These are phyloP conservation scores for Dreissena rostriformis DNA, from an alignment of 1,140 invertebrate species.

Conservation along the genomic window DNA sequence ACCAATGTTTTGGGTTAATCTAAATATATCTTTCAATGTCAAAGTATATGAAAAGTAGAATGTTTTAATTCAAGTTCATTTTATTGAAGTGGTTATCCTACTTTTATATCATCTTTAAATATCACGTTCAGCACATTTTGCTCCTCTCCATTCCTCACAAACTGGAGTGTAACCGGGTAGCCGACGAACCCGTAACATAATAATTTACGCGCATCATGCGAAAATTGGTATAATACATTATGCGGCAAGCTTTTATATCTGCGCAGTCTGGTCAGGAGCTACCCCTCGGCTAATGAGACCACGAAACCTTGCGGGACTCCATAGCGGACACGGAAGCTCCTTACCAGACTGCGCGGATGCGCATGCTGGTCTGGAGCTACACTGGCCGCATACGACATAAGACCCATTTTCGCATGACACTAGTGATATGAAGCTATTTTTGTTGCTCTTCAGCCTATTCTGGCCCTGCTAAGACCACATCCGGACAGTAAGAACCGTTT, in stretches of 20 bases:
- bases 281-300: neutral
- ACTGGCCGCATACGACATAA: neutral
- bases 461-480: slow-evolving; percentile 92
- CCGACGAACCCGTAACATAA: too few species aligned
- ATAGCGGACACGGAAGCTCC: too few species aligned
- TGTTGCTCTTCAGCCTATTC: slow-evolving; percentile 87
- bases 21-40: neutral
- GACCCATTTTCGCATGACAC: neutral
- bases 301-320: too few species aligned
- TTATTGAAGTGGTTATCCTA: too few species aligned
- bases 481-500: slow-evolving; percentile 89
- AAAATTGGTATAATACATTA: too few species aligned
- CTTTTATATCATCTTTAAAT: too few species aligned
- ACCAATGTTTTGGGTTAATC: neutral
- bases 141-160: too few species aligned
- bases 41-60: neutral
- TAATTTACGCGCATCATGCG: too few species aligned
- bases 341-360: neutral
- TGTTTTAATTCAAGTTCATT: neutral
- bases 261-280: neutral
- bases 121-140: too few species aligned
- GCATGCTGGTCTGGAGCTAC: neutral
- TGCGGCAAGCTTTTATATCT: neutral
- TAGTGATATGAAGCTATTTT: neutral
- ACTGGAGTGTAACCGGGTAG: too few species aligned